Evolutionary conservation across 2,888 invertebrate genomes (phyloP), one percentile per base, ranked within the genome.

Genomic region (Cerastoderma edule): DNA sequence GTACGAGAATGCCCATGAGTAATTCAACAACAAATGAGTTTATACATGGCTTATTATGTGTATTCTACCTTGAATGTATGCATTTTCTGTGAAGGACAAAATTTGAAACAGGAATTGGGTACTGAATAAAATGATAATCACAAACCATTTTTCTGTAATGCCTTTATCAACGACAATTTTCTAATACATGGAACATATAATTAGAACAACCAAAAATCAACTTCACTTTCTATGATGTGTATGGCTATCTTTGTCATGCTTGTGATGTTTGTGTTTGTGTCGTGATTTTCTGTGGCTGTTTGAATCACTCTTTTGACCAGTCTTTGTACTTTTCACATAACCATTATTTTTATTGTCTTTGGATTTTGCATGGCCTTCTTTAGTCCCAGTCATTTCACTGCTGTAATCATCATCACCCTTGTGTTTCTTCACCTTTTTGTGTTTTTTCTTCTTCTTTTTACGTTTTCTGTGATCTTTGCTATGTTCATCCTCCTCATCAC

Each of bases 361-460:
- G 13, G 39, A 10, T 10, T 60, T 27, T 24, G 1, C 13, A 39
- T 39, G 0, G 32, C 33, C 28, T 32, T 57, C 33, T 30, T 32
- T 56, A 27, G 22, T 53, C 24, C 53, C 50, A 6, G 10, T 22
- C 22, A n/a, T 50, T 16, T 16, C 50, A 50, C 22, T 50, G 22
- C 22, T 6, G 22, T 50, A 16, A 30, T 2, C 56, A 30, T 54
- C 19, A 54, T 56, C 56, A 56, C 30, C 32, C 22, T 46, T 44
- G 19, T 22, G 5, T 65, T 44, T 65, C 30, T 65, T 65, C 48
- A 30, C 30, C 13, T 65, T 46, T 24, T 24, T 8, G 19, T 54
- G 16, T 60, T 60, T 60, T 19, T 60, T 32, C n/a, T 22, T 39
- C 33, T 60, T 60, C 30, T 35, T 56, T 24, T 46, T 35, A 16